Conservation (phyloP, 2,797 vertebrate genomes). For the Huso huso region DNA sequence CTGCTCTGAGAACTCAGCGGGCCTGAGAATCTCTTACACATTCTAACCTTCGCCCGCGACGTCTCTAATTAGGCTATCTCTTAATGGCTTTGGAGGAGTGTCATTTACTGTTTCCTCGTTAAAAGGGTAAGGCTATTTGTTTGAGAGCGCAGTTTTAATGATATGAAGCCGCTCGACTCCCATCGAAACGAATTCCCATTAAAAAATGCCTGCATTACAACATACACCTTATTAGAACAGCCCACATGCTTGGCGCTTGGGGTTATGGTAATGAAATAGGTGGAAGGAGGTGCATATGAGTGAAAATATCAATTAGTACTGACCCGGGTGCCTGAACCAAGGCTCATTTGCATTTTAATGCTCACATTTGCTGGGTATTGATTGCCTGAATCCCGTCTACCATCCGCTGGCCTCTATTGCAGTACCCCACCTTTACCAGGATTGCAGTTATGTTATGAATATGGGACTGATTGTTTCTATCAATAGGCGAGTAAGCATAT, state of each 20-base stretch:
- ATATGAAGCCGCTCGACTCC: not conserved
- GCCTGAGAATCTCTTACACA: conserved; percentile 2
- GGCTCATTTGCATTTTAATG: no score
- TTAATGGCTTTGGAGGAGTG: not conserved
- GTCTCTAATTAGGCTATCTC: conserved; percentile 7
- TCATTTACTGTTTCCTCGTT: not conserved
- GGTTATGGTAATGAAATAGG: not conserved
- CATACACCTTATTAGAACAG: not conserved
- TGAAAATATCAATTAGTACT: not conserved
- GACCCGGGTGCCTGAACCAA: not conserved
- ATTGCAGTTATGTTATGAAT: no score
- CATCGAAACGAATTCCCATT: not conserved
- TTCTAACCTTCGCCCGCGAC: not conserved
- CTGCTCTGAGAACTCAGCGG: not conserved
- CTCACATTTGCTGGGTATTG: no score
- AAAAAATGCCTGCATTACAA: not conserved
- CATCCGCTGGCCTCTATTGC: no score
- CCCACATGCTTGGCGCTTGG: not conserved
- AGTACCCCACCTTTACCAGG: no score
- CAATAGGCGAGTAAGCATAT: no score
- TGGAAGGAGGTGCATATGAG: not conserved
- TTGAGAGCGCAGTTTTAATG: not conserved
- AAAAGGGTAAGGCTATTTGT: not conserved
- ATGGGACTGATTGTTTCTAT: no score
- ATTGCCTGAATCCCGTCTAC: no score